Evolutionary conservation across 2,797 vertebrate species (phyloP).

Genomic region (Antrozous pallidus): DNA sequence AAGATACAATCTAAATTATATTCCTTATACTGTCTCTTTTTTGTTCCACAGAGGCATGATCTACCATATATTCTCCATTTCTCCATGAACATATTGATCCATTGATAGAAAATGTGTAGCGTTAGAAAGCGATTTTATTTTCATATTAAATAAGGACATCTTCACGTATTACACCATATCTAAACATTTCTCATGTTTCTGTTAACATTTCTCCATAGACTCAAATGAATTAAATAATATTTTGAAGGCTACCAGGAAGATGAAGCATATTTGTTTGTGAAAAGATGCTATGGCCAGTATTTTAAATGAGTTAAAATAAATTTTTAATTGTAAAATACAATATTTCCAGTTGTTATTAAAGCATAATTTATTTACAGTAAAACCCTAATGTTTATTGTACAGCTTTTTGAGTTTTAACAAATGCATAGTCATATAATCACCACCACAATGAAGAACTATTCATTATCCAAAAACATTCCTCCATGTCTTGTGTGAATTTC

Average conservation of each 20-base stretch:
- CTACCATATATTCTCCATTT: neutral
- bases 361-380: neutral
- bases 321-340: neutral
- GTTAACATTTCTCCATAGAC: neutral
- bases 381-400: neutral
- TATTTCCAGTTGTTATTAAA: neutral
- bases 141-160: neutral
- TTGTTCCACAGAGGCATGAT: neutral
- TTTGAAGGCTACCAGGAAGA: neutral
- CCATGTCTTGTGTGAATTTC: neutral
- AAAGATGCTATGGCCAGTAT: neutral
- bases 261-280: neutral
- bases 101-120: neutral
- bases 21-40: neutral
- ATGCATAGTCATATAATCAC: neutral
- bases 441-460: neutral
- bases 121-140: neutral
- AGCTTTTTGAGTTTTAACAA: neutral
- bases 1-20: neutral
- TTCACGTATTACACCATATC: neutral
- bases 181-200: neutral
- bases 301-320: constrained; percentile 3
- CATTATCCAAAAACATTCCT: neutral
- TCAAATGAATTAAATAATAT: neutral
- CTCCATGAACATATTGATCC: neutral